A percentile compares a stretch with the other conserved stretches of the same genome.
Evolutionary conservation across 2,888 invertebrate genomes (phyloP).

Genomic region (Chirona hameri): DNA sequence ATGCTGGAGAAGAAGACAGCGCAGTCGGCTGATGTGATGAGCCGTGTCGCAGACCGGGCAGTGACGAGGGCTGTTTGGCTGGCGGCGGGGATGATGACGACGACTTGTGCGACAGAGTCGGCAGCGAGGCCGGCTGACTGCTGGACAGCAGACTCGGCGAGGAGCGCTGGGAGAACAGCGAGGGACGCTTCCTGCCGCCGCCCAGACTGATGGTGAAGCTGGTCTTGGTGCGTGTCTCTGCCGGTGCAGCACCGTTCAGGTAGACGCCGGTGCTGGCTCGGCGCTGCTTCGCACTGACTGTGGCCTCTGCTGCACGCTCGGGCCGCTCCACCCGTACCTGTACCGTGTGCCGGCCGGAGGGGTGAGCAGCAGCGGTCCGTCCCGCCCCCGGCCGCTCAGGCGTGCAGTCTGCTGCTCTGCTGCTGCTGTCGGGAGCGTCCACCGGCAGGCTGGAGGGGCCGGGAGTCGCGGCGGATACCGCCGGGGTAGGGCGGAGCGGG

Average conservation of each 20-base stretch:
- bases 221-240: neutral
- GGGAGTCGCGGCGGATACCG: neutral
- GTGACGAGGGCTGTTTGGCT: too few relatives aligned
- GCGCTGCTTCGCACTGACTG: neutral
- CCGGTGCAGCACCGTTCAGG: neutral
- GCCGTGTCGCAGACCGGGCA: conserved; percentile 61
- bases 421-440: conserved; percentile 39
- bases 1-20: neutral
- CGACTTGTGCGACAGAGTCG: too few relatives aligned
- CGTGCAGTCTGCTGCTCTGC: neutral
- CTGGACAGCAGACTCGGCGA: conserved; percentile 78
- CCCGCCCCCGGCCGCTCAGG: neutral
- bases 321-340: neutral
- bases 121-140: conserved; percentile 64
- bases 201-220: neutral
- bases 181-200: neutral
- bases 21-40: conserved; percentile 62
- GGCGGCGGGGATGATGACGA: too few relatives aligned
- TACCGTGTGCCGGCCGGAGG: neutral
- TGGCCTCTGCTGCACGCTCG: neutral
- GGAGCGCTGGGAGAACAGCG: conserved; percentile 47
- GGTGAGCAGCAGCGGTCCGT: neutral
- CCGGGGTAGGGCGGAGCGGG: neutral
- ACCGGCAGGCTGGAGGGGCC: too few relatives aligned
- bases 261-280: neutral